Evolutionary conservation across 2,113 vertebrate genomes (phyloP).

Genomic region (Astur gentilis): DNA sequence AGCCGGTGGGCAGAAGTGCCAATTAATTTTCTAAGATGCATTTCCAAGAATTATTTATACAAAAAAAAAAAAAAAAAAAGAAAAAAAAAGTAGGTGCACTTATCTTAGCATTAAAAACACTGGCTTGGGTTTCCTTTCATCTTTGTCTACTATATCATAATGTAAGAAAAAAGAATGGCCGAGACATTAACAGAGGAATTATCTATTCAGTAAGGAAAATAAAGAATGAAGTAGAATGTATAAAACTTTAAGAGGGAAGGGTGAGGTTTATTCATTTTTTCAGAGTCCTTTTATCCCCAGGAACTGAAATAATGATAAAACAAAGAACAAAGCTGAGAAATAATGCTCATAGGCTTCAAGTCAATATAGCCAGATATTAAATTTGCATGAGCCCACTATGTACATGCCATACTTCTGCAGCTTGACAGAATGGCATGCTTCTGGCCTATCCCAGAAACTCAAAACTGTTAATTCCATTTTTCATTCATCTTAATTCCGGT

Average conservation of each 20-base stretch:
- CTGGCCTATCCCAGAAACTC: background rate
- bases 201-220: background rate
- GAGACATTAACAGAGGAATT: background rate
- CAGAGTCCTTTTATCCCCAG: background rate
- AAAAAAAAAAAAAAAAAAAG: background rate
- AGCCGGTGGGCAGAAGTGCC: background rate
- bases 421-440: background rate
- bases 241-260: background rate
- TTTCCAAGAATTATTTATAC: background rate
- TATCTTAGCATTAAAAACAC: background rate
- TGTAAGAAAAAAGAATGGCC: background rate
- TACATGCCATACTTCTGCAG: background rate
- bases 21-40: background rate
- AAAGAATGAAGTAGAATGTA: background rate
- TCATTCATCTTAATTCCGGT: background rate
- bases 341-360: background rate
- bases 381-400: background rate
- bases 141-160: background rate
- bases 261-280: background rate
- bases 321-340: background rate
- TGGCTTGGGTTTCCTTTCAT: accelerated
- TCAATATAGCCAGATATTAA: background rate
- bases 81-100: background rate
- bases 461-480: background rate
- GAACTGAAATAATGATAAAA: background rate